These are phyloP conservation scores for Nemoura dubitans DNA, from an alignment of 2,888 invertebrate genomes.

Conservation along the genomic window DNA sequence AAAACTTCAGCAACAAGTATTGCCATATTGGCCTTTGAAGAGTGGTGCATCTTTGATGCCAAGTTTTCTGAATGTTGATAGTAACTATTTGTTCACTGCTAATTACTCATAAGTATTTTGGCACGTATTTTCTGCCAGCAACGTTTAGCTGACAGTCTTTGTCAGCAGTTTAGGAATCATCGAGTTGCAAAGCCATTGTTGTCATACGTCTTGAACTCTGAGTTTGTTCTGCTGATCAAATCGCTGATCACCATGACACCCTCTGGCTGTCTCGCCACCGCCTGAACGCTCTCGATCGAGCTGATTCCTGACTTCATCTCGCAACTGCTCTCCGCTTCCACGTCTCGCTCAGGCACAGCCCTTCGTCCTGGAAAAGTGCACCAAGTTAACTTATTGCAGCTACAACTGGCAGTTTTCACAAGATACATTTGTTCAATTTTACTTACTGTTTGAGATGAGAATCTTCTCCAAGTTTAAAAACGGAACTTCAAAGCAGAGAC, in stretches of 20 bases:
- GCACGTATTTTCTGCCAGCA: no score
- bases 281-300: not conserved
- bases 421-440: not conserved
- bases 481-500: constrained; percentile 57
- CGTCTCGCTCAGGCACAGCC: not conserved
- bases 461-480: constrained; percentile 54
- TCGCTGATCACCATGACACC: not conserved
- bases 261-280: not conserved
- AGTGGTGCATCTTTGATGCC: no score
- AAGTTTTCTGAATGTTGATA: no score
- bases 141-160: no score
- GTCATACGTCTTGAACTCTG: not conserved
- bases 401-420: not conserved
- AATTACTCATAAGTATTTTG: no score
- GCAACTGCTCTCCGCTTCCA: constrained; percentile 19
- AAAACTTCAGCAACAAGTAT: no score
- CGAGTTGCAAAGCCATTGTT: not conserved
- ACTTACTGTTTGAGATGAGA: constrained; percentile 38
- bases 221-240: not conserved
- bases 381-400: no score
- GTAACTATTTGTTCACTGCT: no score
- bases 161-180: not conserved
- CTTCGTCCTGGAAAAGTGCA: not conserved
- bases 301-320: constrained; percentile 1
- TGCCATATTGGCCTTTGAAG: no score